phyloP scores from a whole-genome alignment of 2,113 vertebrate species.

The Arizona elegans region DNA sequence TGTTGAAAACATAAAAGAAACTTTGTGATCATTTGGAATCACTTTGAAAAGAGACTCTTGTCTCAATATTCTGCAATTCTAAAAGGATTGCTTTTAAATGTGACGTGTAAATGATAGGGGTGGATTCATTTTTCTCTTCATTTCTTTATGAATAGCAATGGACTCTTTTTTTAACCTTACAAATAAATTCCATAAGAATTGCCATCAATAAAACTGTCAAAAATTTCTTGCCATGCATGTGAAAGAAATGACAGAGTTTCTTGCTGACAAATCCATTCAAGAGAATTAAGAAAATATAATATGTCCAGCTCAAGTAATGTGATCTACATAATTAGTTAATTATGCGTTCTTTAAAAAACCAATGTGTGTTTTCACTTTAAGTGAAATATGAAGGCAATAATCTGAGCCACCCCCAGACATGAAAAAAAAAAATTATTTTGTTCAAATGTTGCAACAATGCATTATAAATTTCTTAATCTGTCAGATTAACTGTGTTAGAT shows the following conservation, averaged over 20 bases:
- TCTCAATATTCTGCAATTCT: slow-evolving; percentile 1
- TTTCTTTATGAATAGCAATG: neutral
- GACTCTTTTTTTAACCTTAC: slow-evolving; percentile 28
- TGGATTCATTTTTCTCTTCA: neutral
- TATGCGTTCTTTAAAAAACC: slow-evolving; percentile 15
- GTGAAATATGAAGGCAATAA: slow-evolving; percentile 37
- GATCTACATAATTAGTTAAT: slow-evolving; percentile 13
- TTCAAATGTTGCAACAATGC: slow-evolving; percentile 43
- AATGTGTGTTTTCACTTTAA: slow-evolving; percentile 26
- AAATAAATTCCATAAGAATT: slow-evolving; percentile 25
- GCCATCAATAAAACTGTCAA: slow-evolving; percentile 6
- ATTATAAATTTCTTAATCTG: slow-evolving; percentile 52
- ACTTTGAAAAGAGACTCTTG: neutral
- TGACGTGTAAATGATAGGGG: neutral
- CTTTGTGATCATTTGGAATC: slow-evolving; percentile 13
- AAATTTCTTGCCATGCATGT: slow-evolving; percentile 19
- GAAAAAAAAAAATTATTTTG: slow-evolving; percentile 35
- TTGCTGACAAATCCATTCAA: neutral
- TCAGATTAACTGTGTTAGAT: slow-evolving; percentile 61
- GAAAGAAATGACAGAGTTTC: neutral
- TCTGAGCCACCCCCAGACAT: neutral
- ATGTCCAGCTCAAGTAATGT: slow-evolving; percentile 8
- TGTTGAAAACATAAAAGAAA: slow-evolving; percentile 6
- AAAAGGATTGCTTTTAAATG: slow-evolving; percentile 17
- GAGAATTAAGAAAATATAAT: neutral